A percentile compares a stretch with the other conserved stretches of the same genome.
Conservation (phyloP, 1,140 invertebrate genomes). For the Bombus picipes region DNA sequence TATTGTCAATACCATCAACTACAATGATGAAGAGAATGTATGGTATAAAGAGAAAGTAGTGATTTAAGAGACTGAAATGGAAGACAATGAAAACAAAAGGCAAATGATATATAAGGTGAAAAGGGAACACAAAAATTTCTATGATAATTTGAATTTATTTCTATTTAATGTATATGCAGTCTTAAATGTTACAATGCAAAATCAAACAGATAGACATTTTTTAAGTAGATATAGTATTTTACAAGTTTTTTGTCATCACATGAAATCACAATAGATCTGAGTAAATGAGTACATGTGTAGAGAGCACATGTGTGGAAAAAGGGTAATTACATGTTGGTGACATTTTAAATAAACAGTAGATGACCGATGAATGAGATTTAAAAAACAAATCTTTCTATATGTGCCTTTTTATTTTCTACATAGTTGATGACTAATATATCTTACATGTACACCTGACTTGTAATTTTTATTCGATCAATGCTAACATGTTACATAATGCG, state of each 20-base stretch:
- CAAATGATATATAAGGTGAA: slow-evolving; percentile 54
- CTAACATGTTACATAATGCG: slow-evolving; percentile 10
- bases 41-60: slow-evolving; percentile 64
- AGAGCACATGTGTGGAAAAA: slow-evolving; percentile 70
- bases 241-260: slow-evolving; percentile 69
- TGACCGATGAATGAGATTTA: slow-evolving; percentile 37
- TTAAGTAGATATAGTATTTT: slow-evolving; percentile 71
- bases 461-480: slow-evolving; percentile 36
- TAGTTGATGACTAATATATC: slow-evolving; percentile 38
- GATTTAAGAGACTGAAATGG: slow-evolving; percentile 66
- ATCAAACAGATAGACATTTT: slow-evolving; percentile 73
- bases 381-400: slow-evolving; percentile 48
- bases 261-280: slow-evolving; percentile 65
- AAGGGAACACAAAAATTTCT: slow-evolving; percentile 53
- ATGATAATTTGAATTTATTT: slow-evolving; percentile 60
- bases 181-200: slow-evolving; percentile 74
- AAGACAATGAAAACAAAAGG: slow-evolving; percentile 56
- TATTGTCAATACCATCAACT: slow-evolving; percentile 62
- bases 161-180: slow-evolving; percentile 65
- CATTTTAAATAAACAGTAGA: slow-evolving; percentile 27
- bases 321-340: slow-evolving; percentile 66
- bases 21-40: slow-evolving; percentile 38
- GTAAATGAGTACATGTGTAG: slow-evolving; percentile 61
- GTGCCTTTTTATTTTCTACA: slow-evolving; percentile 52
- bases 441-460: slow-evolving; percentile 36